Percentiles rank a stretch among this genome's conserved stretches.
Evolutionary conservation across 2,113 vertebrate species (phyloP).

Genomic region (Strix uralensis): DNA sequence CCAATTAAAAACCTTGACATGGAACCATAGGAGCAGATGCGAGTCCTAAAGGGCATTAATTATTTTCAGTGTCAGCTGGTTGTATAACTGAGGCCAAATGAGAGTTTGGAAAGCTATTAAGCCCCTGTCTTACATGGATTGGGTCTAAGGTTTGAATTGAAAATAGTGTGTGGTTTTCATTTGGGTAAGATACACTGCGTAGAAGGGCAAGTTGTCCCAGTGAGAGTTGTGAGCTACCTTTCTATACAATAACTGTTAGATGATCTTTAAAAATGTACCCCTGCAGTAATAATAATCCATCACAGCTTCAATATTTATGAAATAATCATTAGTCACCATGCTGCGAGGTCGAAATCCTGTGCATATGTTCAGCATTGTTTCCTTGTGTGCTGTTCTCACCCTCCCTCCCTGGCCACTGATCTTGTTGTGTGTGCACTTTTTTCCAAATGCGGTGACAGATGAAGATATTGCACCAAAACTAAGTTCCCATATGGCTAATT

Average conservation of each 20-base stretch:
- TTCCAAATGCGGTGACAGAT: conserved; percentile 75
- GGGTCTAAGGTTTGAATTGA: conserved; percentile 78
- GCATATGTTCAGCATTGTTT: conserved; percentile 71
- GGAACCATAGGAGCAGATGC: conserved; percentile 86
- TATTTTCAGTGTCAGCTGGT: conserved; percentile 88
- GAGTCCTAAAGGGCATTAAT: conserved; percentile 88
- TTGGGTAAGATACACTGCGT: conserved; percentile 30
- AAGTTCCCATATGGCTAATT: conserved; percentile 79
- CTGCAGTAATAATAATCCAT: conserved; percentile 44
- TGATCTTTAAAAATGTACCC: conserved; percentile 16
- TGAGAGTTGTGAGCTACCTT: not conserved
- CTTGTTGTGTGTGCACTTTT: not conserved
- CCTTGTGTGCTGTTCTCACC: conserved; percentile 57
- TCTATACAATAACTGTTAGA: not conserved
- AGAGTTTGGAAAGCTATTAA: conserved; percentile 83
- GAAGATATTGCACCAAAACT: conserved; percentile 76
- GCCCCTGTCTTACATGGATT: conserved; percentile 73
- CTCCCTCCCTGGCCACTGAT: conserved; percentile 59
- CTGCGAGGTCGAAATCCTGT: conserved; percentile 73
- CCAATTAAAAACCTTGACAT: conserved; percentile 91
- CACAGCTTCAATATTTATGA: conserved; percentile 67
- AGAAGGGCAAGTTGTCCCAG: conserved; percentile 28
- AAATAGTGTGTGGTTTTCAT: conserved; percentile 65
- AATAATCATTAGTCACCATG: conserved; percentile 74
- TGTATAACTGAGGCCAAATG: conserved; percentile 84